Conservation (phyloP, 2,113 vertebrate species). For the Apeltes quadracus region DNA sequence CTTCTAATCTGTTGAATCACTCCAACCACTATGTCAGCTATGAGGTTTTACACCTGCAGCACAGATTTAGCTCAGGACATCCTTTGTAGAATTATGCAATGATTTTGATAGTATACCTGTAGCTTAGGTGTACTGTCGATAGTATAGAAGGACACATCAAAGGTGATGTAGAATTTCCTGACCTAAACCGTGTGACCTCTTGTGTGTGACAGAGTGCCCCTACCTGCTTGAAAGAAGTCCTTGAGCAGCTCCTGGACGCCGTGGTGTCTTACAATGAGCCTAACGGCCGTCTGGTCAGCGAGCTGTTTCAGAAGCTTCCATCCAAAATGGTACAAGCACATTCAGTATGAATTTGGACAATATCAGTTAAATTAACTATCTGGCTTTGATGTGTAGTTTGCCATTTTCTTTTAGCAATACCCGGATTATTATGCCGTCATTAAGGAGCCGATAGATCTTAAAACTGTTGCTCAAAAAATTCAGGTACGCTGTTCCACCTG, state of each 20-base stretch:
- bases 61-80: neutral
- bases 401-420: conserved; percentile 88
- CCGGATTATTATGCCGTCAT: conserved; percentile 99
- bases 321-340: conserved; percentile 91
- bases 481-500: conserved; percentile 80
- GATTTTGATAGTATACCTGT: neutral
- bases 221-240: conserved; percentile 89
- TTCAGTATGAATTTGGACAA: neutral
- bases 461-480: conserved; percentile 95
- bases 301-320: conserved; percentile 98
- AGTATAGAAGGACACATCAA: neutral
- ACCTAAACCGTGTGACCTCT: neutral
- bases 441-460: conserved; percentile 98
- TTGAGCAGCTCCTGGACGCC: conserved; percentile 95
- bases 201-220: conserved; percentile 81
- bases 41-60: neutral
- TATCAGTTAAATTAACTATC: neutral
- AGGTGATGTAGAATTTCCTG: neutral
- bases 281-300: conserved; percentile 91
- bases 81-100: neutral
- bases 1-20: neutral
- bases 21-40: neutral
- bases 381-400: conserved; percentile 25
- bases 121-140: neutral
- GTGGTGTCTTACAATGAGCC: conserved; percentile 90